These are phyloP conservation scores for Myotis myotis DNA, from an alignment of 2,797 vertebrate species.

Conservation along the genomic window DNA sequence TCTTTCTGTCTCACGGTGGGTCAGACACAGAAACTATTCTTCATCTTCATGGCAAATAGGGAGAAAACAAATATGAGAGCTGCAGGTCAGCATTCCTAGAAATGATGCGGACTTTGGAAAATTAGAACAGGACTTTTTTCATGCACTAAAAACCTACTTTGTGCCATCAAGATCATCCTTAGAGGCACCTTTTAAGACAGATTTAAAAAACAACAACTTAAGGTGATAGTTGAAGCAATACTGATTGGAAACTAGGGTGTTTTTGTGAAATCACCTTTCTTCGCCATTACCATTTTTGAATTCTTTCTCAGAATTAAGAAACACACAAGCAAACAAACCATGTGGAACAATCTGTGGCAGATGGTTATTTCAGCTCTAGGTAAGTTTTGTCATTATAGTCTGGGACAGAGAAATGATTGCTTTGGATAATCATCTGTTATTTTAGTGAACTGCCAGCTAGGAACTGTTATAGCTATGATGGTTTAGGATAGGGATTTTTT, in stretches of 20 bases:
- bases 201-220: background rate
- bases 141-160: background rate
- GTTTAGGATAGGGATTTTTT: background rate
- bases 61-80: background rate
- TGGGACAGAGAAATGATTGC: constrained; percentile 27
- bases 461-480: background rate
- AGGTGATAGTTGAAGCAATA: background rate
- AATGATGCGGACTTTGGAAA: background rate
- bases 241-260: constrained; percentile 54
- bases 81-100: background rate
- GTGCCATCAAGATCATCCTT: background rate
- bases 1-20: background rate
- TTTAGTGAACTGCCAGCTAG: constrained; percentile 34
- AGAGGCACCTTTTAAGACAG: background rate
- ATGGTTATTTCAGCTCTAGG: constrained; percentile 67
- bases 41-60: background rate
- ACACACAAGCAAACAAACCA: constrained; percentile 54
- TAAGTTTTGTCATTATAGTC: constrained; percentile 52
- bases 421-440: constrained; percentile 59
- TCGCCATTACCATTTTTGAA: constrained; percentile 60
- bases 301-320: constrained; percentile 65
- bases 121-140: background rate
- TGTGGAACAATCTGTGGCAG: constrained; percentile 45
- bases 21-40: background rate
- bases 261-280: constrained; percentile 48